Percentiles rank a stretch among this genome's conserved stretches.
Conservation (phyloP, 2,888 invertebrate species). For the Zelleria hepariella region DNA sequence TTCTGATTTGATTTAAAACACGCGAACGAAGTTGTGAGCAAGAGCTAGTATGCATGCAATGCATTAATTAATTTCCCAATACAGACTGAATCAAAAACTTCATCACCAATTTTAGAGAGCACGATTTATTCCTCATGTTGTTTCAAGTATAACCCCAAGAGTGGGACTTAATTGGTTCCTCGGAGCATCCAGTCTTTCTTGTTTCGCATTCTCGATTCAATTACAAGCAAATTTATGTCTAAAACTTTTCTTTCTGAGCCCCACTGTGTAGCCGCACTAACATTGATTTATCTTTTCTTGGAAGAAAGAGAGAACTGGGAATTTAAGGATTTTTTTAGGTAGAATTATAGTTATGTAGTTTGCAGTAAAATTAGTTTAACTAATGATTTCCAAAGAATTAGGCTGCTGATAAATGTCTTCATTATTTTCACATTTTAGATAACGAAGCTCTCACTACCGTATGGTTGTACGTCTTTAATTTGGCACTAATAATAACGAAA, state of each 20-base stretch:
- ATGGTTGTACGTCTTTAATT: too few species aligned
- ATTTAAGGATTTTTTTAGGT: too few species aligned
- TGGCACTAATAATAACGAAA: too few species aligned
- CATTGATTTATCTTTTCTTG: not conserved
- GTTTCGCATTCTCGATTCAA: conserved; percentile 23
- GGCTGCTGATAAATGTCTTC: too few species aligned
- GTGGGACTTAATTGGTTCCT: conserved; percentile 22
- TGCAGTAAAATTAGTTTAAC: too few species aligned
- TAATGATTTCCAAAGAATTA: too few species aligned
- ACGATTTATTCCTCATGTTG: not conserved
- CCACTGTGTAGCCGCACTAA: not conserved
- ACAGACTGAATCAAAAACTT: not conserved
- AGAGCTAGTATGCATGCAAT: too few species aligned
- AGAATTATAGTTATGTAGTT: not conserved
- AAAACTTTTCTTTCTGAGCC: conserved; percentile 12
- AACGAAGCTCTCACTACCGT: too few species aligned
- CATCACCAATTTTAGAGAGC: not conserved
- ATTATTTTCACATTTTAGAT: too few species aligned
- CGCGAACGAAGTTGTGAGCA: too few species aligned
- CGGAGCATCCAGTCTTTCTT: not conserved
- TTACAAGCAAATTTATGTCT: conserved; percentile 22
- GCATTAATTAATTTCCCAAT: not conserved
- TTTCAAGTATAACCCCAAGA: not conserved
- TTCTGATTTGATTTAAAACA: too few species aligned
- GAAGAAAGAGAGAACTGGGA: not conserved